These are phyloP conservation scores for Heliornis fulica DNA, from an alignment of 2,113 vertebrate species.

Conservation along the genomic window DNA sequence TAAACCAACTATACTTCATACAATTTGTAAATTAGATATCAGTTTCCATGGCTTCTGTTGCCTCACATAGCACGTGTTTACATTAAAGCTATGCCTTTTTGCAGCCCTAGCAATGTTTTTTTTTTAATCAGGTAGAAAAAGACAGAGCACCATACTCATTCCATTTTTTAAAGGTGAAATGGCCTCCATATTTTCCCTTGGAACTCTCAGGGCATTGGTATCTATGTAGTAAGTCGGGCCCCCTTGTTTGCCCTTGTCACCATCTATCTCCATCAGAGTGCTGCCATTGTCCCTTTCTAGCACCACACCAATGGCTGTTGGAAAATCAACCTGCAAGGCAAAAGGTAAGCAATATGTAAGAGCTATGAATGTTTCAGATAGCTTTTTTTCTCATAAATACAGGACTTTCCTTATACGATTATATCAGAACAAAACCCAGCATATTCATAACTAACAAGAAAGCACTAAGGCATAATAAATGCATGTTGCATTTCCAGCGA, in stretches of 20 bases:
- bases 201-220: slow-evolving; percentile 93
- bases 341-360: neutral
- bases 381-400: neutral
- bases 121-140: neutral
- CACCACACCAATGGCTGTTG: slow-evolving; percentile 94
- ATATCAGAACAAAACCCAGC: neutral
- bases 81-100: neutral
- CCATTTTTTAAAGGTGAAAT: slow-evolving; percentile 98
- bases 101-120: neutral
- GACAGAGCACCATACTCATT: slow-evolving; percentile 85
- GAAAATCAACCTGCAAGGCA: slow-evolving; percentile 90
- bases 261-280: slow-evolving; percentile 94
- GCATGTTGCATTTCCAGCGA: neutral
- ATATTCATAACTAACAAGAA: neutral
- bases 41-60: neutral
- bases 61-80: neutral
- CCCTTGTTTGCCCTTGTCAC: slow-evolving; percentile 92
- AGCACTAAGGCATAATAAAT: neutral
- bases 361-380: neutral
- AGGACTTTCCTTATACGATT: neutral
- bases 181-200: slow-evolving; percentile 95
- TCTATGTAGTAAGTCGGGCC: slow-evolving; percentile 95
- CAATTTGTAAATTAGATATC: neutral
- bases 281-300: slow-evolving; percentile 94
- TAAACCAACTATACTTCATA: neutral